phyloP scores from a whole-genome alignment of 2,888 invertebrate genomes.

The Liopterus haemorrhoidalis region DNA sequence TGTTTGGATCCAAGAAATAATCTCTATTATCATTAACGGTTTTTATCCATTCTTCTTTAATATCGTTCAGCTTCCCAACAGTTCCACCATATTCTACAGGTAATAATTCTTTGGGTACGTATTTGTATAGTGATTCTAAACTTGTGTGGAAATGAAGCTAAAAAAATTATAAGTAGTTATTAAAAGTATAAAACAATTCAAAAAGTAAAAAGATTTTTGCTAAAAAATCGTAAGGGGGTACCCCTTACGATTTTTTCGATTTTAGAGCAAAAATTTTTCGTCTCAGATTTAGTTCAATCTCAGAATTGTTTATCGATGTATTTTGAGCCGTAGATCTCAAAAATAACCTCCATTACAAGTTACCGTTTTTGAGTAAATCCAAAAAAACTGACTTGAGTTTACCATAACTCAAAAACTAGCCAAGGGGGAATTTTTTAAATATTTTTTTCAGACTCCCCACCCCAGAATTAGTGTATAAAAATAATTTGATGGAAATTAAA shows the following conservation, averaged over 20 bases:
- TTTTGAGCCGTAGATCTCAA: too few relatives aligned
- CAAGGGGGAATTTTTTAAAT: too few relatives aligned
- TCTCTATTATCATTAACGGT: constrained; percentile 56
- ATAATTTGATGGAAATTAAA: too few relatives aligned
- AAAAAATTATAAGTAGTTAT: constrained; percentile 28
- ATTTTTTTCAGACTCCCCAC: too few relatives aligned
- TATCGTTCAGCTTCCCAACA: constrained; percentile 54
- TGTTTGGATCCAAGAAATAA: constrained; percentile 47
- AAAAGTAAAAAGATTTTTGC: constrained; percentile 5
- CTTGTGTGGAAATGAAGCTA: constrained; percentile 68
- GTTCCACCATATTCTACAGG: constrained; percentile 66
- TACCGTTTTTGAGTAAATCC: too few relatives aligned
- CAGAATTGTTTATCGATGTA: background rate
- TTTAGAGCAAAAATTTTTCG: too few relatives aligned
- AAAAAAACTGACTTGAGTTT: too few relatives aligned
- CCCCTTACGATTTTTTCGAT: too few relatives aligned
- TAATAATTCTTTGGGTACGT: constrained; percentile 57
- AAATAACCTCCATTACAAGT: too few relatives aligned
- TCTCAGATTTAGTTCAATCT: background rate
- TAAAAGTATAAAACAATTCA: background rate
- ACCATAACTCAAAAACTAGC: too few relatives aligned
- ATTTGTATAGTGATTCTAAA: constrained; percentile 57
- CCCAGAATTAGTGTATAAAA: too few relatives aligned
- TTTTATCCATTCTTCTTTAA: constrained; percentile 58
- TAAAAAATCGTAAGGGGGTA: too few relatives aligned